Evolutionary conservation across 2,113 vertebrate species (phyloP), one percentile per base, ranked within the genome.

Genomic region (Siniperca knerii): DNA sequence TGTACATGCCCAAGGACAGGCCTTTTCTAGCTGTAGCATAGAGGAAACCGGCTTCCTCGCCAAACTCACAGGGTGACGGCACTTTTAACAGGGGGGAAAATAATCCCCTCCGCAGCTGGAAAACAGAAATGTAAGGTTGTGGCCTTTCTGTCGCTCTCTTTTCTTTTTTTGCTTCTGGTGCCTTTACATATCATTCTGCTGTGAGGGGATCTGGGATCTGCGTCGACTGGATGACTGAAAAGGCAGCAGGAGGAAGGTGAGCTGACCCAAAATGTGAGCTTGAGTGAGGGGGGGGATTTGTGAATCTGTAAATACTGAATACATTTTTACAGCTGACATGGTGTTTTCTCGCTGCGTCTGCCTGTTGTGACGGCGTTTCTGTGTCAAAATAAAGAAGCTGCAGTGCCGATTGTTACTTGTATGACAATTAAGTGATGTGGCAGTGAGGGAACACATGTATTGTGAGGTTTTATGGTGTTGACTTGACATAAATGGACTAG

Each of bases 201-300:
- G 77, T 54, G 67, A 82, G 74, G 81, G 88, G 69, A 50, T 71
- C 70, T 80, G 52, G 62, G 91, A 25, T 25, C 94, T 88, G 86
- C 9, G 66, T 71, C 84, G 90, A 89, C 90, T 91, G 91, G 89
- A 94, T 90, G 90, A 92, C 77, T 84, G 92, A 87, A 71, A 85
- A 87, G 66, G 54, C 80, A 66, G 73, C 80, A 61, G 65, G 54
- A 83, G 65, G 18, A 78, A 92, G 94, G 93, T 93, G 93, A 94
- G 93, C 62, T 70, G 78, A 87, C 4, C 61, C 58, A 21, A 23
- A 61, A 40, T 58, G 35, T 69, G 77, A 44, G 4, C 16, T 21
- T 7, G 8, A 57, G 9, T 1, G 13, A 0, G 11, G n/a, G 35
- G n/a, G 4, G 18, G n/a, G n/a, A 13, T 46, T 46, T 48, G 48